Evolutionary conservation across 2,113 vertebrate genomes (phyloP).

Genomic region (Nanorana parkeri): DNA sequence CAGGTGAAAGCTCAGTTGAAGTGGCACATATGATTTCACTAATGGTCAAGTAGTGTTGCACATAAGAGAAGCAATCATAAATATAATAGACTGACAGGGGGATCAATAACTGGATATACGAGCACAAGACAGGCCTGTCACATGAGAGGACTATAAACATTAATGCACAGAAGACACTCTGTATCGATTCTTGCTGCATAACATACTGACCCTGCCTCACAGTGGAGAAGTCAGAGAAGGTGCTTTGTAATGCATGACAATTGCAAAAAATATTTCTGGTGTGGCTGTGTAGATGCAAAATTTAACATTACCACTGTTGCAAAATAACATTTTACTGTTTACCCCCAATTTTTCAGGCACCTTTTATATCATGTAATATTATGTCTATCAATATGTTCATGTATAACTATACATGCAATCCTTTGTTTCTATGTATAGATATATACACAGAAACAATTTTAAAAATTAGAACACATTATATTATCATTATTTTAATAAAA

Average conservation of each 20-base stretch:
- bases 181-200: conserved; percentile 24
- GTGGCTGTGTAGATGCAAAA: not conserved
- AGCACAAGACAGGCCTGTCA: conserved; percentile 12
- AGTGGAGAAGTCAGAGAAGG: too few species aligned
- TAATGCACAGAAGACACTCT: conserved; percentile 24
- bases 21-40: not conserved
- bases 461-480: too few species aligned
- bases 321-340: too few species aligned
- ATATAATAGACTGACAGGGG: conserved; percentile 5
- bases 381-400: too few species aligned
- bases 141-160: conserved; percentile 23
- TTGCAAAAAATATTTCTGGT: not conserved
- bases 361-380: too few species aligned
- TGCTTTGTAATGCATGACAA: not conserved
- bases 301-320: too few species aligned
- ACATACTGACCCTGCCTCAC: not conserved
- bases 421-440: too few species aligned
- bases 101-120: conserved; percentile 46
- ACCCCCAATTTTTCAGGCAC: too few species aligned
- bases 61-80: conserved; percentile 23
- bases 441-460: too few species aligned
- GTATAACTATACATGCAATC: too few species aligned
- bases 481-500: too few species aligned
- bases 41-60: not conserved
- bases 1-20: not conserved